Percentiles rank a stretch among this genome's conserved stretches.
Conservation (phyloP, 2,888 invertebrate species). For the Agrotis segetum region DNA sequence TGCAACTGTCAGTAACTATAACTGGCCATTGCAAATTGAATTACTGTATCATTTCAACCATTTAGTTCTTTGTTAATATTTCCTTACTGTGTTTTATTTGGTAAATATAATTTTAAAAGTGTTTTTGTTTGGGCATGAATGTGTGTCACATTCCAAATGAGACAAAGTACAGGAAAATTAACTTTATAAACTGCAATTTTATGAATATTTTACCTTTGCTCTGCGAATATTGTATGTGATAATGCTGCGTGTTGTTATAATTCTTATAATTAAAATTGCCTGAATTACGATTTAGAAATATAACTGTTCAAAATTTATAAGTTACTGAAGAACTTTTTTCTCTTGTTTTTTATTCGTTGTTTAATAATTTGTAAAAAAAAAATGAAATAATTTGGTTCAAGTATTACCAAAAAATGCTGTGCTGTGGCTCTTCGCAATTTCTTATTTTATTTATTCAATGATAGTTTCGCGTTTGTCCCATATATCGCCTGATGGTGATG, state of each 20-base stretch:
- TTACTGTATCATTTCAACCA: not conserved
- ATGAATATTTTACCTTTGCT: constrained; percentile 12
- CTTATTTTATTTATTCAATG: too few relatives aligned
- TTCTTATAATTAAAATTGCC: not conserved
- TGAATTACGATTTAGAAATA: constrained; percentile 3
- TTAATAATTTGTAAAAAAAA: not conserved
- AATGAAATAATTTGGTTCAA: not conserved
- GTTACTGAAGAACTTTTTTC: not conserved
- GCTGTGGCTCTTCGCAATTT: not conserved
- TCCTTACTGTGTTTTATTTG: not conserved
- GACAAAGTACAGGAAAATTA: not conserved
- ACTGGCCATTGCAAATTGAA: not conserved
- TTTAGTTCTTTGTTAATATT: not conserved
- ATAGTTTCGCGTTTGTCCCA: too few relatives aligned
- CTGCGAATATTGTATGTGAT: constrained; percentile 12
- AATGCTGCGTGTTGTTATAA: not conserved
- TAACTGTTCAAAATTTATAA: not conserved
- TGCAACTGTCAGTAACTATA: not conserved
- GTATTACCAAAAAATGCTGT: not conserved
- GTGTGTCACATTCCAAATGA: not conserved
- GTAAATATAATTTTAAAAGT: not conserved
- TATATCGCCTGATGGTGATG: too few relatives aligned
- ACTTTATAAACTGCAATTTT: not conserved
- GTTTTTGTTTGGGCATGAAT: not conserved
- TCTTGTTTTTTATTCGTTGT: not conserved